phyloP scores from a whole-genome alignment of 2,888 invertebrate species.

The Leucophenga maculata region DNA sequence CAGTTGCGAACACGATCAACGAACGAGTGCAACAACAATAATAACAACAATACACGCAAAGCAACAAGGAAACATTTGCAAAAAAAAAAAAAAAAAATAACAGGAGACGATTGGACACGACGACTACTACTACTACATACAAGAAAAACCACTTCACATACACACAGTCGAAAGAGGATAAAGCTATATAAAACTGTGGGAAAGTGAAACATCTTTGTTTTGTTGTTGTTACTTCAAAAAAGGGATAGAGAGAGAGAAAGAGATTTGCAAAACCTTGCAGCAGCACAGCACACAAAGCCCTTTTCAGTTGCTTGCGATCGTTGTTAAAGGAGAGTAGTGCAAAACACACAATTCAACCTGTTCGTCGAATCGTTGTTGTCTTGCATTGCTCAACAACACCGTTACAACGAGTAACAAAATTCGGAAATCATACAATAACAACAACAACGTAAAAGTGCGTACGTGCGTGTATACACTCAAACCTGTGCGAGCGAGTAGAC shows the following conservation, averaged over 20 bases:
- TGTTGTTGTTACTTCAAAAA: conserved; percentile 25
- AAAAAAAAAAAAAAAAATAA: conserved; percentile 42
- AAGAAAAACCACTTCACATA: conserved; percentile 62
- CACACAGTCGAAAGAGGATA: conserved; percentile 54
- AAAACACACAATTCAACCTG: background rate
- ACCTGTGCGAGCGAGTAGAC: background rate
- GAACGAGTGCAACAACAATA: conserved; percentile 10
- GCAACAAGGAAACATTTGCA: conserved; percentile 64
- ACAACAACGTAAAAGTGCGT: conserved; percentile 27
- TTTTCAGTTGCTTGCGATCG: background rate
- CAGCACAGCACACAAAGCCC: conserved; percentile 32
- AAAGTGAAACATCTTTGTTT: conserved; percentile 65
- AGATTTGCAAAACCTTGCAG: conserved; percentile 59
- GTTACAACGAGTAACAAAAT: conserved; percentile 3
- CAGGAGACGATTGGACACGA: conserved; percentile 42
- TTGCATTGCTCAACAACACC: conserved; percentile 15
- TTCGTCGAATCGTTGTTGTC: background rate
- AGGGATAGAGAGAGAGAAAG: conserved; percentile 28
- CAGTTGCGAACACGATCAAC: conserved; percentile 18
- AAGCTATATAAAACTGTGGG: conserved; percentile 47
- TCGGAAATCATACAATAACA: conserved; percentile 10
- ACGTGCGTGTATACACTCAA: conserved; percentile 23
- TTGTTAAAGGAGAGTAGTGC: background rate
- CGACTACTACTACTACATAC: conserved; percentile 46
- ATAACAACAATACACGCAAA: conserved; percentile 53